Base-by-base conservation (phyloP, 2,797 vertebrate species). In the Alectoris magna region DNA sequence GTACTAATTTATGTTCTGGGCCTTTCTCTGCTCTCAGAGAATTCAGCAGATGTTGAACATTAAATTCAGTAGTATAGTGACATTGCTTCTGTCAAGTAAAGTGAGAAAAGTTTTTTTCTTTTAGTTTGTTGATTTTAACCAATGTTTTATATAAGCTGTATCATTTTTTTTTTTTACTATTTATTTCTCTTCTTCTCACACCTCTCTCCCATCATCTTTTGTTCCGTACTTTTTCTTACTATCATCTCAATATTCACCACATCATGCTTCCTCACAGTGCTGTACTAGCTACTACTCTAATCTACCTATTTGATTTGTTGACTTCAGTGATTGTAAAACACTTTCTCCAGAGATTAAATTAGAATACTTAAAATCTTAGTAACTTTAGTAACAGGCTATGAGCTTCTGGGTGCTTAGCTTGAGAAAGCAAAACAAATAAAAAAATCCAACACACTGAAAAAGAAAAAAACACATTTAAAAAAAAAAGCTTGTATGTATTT, bases 331-430 rank as follows among this genome's bases (percentile, higher is more conserved):
- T 80, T 92, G 68, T 92, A 83, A 95, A 90, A 41, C 29, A 68
- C 48, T 24, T 91, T 76, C 19, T 81, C 44, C 16, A 67, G 67
- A 66, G n/a, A 74, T 23, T 80, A 58, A 84, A 78, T 46, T 41
- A 81, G 72, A 96, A 90, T 63, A 66, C 56, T 67, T 90, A 94
- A 93, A 92, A 87, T 29, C 51, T 53, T 53, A 15, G 9, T 29
- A 53, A 53, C 26, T 53, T 53, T 29, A 16, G 14, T 53, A 53
- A 53, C 13, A 29, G 51, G 26, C 51, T 27, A 51, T 1, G 14
- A 29, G 14, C 51, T 53, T 53, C 49, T 51, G 24, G 14, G 26
- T 51, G 14, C 49, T 51, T 51, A 51, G 27, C 26, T 53, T 53
- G 51, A 53, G 51, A 53, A 53, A 53, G 27, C 27, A 53, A 53